Percentiles rank a stretch among this genome's conserved stretches.
Conservation (phyloP, 2,888 invertebrate species). For the Strigamia crassipes region DNA sequence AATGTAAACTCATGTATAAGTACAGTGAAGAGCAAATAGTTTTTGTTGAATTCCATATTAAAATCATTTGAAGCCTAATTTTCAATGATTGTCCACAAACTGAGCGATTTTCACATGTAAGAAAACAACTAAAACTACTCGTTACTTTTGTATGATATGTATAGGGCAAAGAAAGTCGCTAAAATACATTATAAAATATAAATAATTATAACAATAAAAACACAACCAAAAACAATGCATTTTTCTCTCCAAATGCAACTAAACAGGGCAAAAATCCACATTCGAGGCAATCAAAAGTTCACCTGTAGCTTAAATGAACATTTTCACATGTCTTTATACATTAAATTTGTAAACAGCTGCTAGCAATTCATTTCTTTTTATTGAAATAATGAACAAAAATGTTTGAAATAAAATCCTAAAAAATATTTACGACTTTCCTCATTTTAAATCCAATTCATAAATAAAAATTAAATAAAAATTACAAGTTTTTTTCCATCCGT, state of each 20-base stretch:
- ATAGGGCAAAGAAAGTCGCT: not conserved
- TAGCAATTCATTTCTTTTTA: too few species aligned
- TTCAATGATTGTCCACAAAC: not conserved
- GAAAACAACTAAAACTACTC: not conserved
- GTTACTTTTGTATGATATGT: not conserved
- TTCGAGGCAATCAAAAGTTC: not conserved
- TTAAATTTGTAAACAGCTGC: too few species aligned
- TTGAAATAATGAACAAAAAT: too few species aligned
- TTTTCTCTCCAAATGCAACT: not conserved
- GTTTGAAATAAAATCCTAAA: too few species aligned
- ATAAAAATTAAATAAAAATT: too few species aligned
- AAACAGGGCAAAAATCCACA: not conserved
- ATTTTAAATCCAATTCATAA: too few species aligned
- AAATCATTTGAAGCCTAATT: not conserved
- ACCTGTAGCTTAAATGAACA: too few species aligned
- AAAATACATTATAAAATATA: not conserved
- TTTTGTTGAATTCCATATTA: not conserved
- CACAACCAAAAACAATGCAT: not conserved
- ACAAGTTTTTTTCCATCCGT: too few species aligned
- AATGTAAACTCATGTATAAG: not conserved
- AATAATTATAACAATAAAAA: not conserved
- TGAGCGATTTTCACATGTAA: not conserved
- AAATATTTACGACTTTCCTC: too few species aligned
- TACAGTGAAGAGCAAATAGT: not conserved
- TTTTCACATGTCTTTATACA: too few species aligned